Evolutionary conservation across 1,140 invertebrate genomes (phyloP).

Genomic region (Drosophila guanche): DNA sequence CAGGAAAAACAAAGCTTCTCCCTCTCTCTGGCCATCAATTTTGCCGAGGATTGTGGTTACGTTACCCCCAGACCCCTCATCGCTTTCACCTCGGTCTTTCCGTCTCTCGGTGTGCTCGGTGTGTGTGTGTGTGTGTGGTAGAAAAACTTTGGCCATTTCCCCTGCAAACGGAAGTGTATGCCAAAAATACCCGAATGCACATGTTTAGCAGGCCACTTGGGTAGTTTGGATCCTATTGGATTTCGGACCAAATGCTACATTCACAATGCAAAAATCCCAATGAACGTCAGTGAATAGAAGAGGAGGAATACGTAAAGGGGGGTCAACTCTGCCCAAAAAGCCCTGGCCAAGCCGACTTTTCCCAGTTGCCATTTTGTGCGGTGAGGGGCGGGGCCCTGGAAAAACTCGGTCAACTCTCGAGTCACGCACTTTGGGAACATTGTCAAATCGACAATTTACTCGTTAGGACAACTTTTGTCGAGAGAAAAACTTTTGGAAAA

Average conservation of each 20-base stretch:
- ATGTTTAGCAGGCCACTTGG: constrained; percentile 54
- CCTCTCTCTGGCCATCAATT: constrained; percentile 36
- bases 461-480: constrained; percentile 59
- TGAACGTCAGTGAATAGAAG: background rate
- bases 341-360: no score
- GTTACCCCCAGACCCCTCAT: background rate
- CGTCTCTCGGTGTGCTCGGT: no score
- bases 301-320: no score
- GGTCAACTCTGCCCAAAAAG: constrained; percentile 18
- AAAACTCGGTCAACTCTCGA: constrained; percentile 54
- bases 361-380: background rate
- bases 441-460: constrained; percentile 79
- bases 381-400: background rate
- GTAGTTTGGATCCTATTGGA: background rate
- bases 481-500: constrained; percentile 33
- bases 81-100: background rate
- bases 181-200: constrained; percentile 45
- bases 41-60: constrained; percentile 33
- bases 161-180: background rate
- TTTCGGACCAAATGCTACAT: constrained; percentile 24
- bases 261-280: constrained; percentile 35
- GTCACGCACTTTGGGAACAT: constrained; percentile 53
- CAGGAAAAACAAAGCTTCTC: constrained; percentile 38
- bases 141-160: constrained; percentile 56
- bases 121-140: constrained; percentile 1